These are phyloP conservation scores for Listronotus oregonensis DNA, from an alignment of 1,140 invertebrate species.

Conservation along the genomic window DNA sequence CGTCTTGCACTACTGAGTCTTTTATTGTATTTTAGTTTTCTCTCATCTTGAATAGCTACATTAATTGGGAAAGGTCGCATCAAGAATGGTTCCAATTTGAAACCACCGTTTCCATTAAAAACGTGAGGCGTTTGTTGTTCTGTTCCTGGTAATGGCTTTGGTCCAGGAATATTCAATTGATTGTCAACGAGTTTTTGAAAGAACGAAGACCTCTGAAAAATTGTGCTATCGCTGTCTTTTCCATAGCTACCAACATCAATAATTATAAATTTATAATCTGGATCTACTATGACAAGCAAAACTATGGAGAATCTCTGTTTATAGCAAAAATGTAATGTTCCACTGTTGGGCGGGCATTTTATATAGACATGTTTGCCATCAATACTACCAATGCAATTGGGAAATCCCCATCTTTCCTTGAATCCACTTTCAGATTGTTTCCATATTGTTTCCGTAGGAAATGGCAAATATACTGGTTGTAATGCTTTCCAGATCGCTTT, in stretches of 20 bases:
- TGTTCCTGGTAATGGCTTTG: conserved; percentile 15
- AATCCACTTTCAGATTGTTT: neutral
- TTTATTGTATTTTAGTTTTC: conserved; percentile 28
- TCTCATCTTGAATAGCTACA: conserved; percentile 39
- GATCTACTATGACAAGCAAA: too few relatives aligned
- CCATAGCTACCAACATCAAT: too few relatives aligned
- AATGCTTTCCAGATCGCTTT: neutral
- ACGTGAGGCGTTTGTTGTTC: conserved; percentile 33
- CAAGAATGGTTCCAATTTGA: conserved; percentile 45
- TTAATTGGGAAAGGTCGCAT: conserved; percentile 57
- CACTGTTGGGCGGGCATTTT: too few relatives aligned
- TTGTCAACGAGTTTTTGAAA: too few relatives aligned
- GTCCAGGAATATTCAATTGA: conserved; percentile 8
- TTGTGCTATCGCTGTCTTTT: too few relatives aligned
- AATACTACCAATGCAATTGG: too few relatives aligned
- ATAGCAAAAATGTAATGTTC: too few relatives aligned
- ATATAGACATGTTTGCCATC: too few relatives aligned
- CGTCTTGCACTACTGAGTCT: conserved; percentile 26
- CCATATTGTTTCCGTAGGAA: conserved; percentile 3
- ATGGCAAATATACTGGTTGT: neutral
- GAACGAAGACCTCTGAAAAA: conserved; percentile 3
- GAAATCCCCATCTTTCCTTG: neutral
- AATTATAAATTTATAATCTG: too few relatives aligned
- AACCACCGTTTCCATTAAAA: conserved; percentile 57
- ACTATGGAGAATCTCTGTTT: too few relatives aligned